These are phyloP conservation scores for Drosophila greeni DNA, from an alignment of 2,888 invertebrate genomes.

Conservation along the genomic window DNA sequence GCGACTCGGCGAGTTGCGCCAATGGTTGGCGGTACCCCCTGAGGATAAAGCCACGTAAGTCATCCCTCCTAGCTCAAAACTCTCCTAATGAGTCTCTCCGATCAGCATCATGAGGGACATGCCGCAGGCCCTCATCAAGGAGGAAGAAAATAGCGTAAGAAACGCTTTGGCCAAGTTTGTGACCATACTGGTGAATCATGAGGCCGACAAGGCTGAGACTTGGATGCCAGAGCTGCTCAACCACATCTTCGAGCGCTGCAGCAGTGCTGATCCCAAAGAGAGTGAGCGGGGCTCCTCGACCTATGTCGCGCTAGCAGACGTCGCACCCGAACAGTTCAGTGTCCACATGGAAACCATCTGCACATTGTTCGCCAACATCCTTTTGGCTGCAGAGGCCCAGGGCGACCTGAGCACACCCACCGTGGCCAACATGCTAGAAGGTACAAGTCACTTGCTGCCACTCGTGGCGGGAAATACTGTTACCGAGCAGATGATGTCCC, in stretches of 20 bases:
- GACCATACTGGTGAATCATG: constrained; percentile 86
- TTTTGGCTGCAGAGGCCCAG: constrained; percentile 72
- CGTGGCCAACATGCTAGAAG: constrained; percentile 79
- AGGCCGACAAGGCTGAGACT: constrained; percentile 80
- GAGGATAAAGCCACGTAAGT: constrained; percentile 80
- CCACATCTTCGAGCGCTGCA: constrained; percentile 75
- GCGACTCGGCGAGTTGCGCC: constrained; percentile 82
- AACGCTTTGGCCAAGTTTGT: constrained; percentile 86
- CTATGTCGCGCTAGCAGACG: constrained; percentile 84
- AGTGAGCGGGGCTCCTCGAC: constrained; percentile 79
- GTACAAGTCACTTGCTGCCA: constrained; percentile 84
- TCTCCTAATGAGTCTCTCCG: not conserved
- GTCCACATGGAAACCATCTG: constrained; percentile 82
- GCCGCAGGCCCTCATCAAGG: constrained; percentile 82
- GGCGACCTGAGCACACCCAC: constrained; percentile 76
- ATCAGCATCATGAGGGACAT: constrained; percentile 82
- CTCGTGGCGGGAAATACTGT: constrained; percentile 82
- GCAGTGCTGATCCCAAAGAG: constrained; percentile 73
- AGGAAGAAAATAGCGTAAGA: constrained; percentile 83
- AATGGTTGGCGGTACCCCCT: constrained; percentile 83
- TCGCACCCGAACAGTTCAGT: constrained; percentile 85
- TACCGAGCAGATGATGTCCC: constrained; percentile 80
- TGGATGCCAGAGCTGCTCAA: constrained; percentile 77
- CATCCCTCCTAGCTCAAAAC: not conserved
- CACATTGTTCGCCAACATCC: constrained; percentile 78